Evolutionary conservation across 2,113 vertebrate species (phyloP).

Genomic region (Cyanoliseus patagonus): DNA sequence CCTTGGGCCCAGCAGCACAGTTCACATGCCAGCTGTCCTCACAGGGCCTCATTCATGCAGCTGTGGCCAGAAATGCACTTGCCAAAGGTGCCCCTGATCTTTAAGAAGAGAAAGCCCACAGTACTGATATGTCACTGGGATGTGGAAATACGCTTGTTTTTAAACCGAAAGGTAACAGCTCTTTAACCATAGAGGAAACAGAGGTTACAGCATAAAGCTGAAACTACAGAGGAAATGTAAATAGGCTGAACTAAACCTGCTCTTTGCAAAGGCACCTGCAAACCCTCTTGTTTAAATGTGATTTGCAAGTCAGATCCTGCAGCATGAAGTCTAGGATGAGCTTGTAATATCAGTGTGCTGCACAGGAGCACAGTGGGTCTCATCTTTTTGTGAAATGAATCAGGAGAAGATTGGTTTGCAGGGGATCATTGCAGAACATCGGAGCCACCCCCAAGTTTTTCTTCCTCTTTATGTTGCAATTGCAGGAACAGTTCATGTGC

Average conservation of each 20-base stretch:
- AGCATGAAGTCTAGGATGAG: background rate
- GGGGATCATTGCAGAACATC: background rate
- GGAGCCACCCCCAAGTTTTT: background rate
- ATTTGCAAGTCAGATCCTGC: background rate
- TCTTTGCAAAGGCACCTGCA: background rate
- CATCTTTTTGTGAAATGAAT: background rate
- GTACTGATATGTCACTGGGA: background rate
- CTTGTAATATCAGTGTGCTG: background rate
- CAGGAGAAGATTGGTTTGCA: background rate
- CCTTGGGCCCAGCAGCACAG: background rate
- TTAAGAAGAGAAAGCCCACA: background rate
- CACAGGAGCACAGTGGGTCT: background rate
- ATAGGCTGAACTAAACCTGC: background rate
- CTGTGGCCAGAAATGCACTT: background rate
- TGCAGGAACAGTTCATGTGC: background rate
- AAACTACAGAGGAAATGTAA: background rate
- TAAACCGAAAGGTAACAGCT: background rate
- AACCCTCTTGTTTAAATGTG: background rate
- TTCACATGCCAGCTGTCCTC: background rate
- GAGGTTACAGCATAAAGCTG: background rate
- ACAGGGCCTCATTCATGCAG: background rate
- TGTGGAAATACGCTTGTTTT: background rate
- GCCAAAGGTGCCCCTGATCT: background rate
- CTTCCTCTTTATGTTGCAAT: background rate
- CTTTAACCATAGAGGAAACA: background rate